Conservation (phyloP, 2,113 vertebrate genomes). For the zebrafish (Danio rerio) region GRCz12tu NC_133189.1:16645001-16645500, state of each 20-base stretch:
- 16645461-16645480: constrained; percentile 41
- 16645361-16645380: neutral
- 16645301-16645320: constrained; percentile 20
- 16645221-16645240: constrained; percentile 60
- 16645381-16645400: neutral
- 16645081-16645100: constrained; percentile 80
- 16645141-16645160: constrained; percentile 75
- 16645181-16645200: constrained; percentile 67
- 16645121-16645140: constrained; percentile 71
- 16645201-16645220: constrained; percentile 51
- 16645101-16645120: constrained; percentile 81
- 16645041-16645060: constrained; percentile 81
- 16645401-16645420: neutral
- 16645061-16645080: constrained; percentile 81
- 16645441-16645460: constrained; percentile 22
- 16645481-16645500: constrained; percentile 28
- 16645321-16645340: neutral
- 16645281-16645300: constrained; percentile 31
- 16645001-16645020: constrained; percentile 23
- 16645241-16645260: constrained; percentile 5
- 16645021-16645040: constrained; percentile 65
- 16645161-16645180: constrained; percentile 67
- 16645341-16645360: neutral
- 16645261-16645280: neutral
- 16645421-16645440: constrained; percentile 8